A percentile compares a stretch with the other conserved stretches of the same genome.
Conservation (phyloP, 2,113 vertebrate genomes). For the Solea senegalensis region DNA sequence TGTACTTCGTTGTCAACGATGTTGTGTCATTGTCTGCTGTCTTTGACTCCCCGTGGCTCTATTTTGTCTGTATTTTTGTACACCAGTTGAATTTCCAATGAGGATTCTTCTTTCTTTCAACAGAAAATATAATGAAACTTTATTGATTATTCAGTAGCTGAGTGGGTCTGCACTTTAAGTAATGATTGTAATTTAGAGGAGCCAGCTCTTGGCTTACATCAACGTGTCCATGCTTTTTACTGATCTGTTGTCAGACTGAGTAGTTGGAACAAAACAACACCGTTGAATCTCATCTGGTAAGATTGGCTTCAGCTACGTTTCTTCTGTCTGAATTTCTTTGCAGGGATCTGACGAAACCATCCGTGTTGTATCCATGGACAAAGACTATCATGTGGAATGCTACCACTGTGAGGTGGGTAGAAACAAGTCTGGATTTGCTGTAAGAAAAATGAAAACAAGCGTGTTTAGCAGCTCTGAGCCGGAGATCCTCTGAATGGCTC, state of each 20-base stretch:
- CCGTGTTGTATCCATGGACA: slow-evolving; percentile 97
- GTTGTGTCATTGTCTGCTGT: not conserved
- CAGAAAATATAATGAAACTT: not conserved
- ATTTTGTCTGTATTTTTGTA: not conserved
- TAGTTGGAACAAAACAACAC: not conserved
- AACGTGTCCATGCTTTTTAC: not conserved
- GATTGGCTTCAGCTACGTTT: slow-evolving; percentile 13
- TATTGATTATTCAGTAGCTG: not conserved
- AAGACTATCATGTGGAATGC: slow-evolving; percentile 95
- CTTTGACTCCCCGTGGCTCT: not conserved
- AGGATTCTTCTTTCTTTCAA: not conserved
- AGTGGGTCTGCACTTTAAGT: not conserved
- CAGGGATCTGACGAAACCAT: slow-evolving; percentile 97
- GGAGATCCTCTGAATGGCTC: slow-evolving; percentile 38
- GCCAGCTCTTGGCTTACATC: not conserved
- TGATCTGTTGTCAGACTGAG: slow-evolving; percentile 17
- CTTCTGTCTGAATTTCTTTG: slow-evolving; percentile 40
- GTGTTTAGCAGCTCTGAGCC: slow-evolving; percentile 26
- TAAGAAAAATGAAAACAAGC: not conserved
- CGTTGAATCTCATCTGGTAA: not conserved
- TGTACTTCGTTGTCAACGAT: not conserved
- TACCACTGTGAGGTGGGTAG: slow-evolving; percentile 93
- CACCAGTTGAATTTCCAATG: not conserved
- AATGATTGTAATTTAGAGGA: slow-evolving; percentile 2
- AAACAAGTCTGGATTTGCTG: not conserved